Evolutionary conservation across 2,888 invertebrate genomes (phyloP), one percentile per base, ranked within the genome.

Genomic region (Archips crataeganus): DNA sequence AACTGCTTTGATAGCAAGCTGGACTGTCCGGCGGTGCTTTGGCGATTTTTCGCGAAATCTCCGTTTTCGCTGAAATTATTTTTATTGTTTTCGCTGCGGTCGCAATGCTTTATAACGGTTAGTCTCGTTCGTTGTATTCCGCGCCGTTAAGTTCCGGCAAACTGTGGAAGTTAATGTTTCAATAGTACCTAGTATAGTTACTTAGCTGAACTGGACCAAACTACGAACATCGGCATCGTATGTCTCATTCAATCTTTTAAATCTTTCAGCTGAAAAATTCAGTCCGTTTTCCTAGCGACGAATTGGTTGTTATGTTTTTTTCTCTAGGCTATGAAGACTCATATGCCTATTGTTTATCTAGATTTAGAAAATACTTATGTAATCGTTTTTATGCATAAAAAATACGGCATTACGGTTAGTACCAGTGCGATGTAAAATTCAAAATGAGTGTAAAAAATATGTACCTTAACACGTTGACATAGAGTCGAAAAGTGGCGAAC

Each of bases 1-100:
- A 91, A 90, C 89, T 88, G 89, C 83, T 85, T 82, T 85, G 90
- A 90, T 89, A 85, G 87, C 83, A 81, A 77, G 79, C 78, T 83
- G 87, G 89, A 85, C 85, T 80, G 87, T 87, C 87, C 87, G 84
- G 81, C 70, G 69, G 23, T 81, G 81, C 85, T 89, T 87, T 87
- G 84, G 84, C 85, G 86, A 89, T 91, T 91, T 90, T 90, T 91
- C 87, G 84, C 85, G 81, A 84, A 82, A 88, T 89, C 87, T 90
- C 86, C 87, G 87, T 86, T 88, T 90, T 84, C 86, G 85, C 81
- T 81, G 82, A 82, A 91, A 87, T 88, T 91, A 92, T 87, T 89
- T 87, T 90, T 90, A 90, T 90, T 88, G 90, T 87, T 83, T 78
- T 79, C 77, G 75, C 77, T 80, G 79, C 80, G 79, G 81, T 79